Base-by-base conservation (phyloP, 2,888 invertebrate species). In the Villa cingulata region DNA sequence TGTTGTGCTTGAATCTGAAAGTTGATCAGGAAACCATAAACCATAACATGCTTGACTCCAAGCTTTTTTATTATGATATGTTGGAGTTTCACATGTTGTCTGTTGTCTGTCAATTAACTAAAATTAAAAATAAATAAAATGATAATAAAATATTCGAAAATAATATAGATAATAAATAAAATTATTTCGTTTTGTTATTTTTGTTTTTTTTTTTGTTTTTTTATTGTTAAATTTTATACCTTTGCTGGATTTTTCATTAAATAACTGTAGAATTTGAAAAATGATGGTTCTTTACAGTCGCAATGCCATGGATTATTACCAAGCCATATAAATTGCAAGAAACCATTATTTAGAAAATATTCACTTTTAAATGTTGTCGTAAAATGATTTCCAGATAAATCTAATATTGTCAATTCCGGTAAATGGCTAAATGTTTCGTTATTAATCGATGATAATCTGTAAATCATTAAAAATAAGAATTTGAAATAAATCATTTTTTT, bases 251-350 rank as follows among this genome's bases (percentile, higher is more conserved):
- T 71, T 17, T 72, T 62, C 2, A 74, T 76, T 15, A 84, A 59
- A 60, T 70, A 83, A 50, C 75, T 72, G 55, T 76, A 83, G 58
- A 81, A 76, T 12, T 74, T 71, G 46, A 74, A 71, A 61, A 86
- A 75, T 19, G 76, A 72, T 1, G 57, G 55, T 52, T 76, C 75
- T n/a, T 63, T 55, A 57, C 86, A 86, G 52, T 83, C 79, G 61
- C 86, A 86, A 50, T 79, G 72, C 86, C 86, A 86, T 54, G 81
- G 80, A 63, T 86, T 86, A 57, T 85, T 83, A 16, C 74, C 73
- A 41, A 86, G 60, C 59, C 75, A 72, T n/a, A 86, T 62, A 46
- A 71, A 70, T 50, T 72, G 70, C 40, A 82, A 64, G 52, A 74
- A 74, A 12, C 71, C 67, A 62, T 80, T 81, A 3, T 71, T 70